Base-by-base conservation (phyloP, 2,888 invertebrate species). In the Stenchaetothrips biformis region DNA sequence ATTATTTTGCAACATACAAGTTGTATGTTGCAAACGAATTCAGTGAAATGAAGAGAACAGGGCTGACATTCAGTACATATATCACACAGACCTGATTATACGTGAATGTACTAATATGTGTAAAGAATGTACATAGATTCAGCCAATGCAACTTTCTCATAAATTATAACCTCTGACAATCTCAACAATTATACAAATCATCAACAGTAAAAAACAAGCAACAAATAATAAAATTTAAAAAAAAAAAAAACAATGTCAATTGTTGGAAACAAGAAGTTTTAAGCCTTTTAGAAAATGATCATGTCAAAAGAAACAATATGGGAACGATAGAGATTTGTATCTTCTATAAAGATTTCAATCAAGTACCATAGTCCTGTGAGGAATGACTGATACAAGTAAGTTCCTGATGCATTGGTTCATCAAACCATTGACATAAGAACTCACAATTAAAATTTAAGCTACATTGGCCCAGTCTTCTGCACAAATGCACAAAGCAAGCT, bases 151-250 rank as follows among this genome's bases (percentile, higher is more conserved):
- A 59, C 59, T 18, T 59, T 59, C 59, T 59, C 59, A 18, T 59
- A 18, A 16, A 59, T 6, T 59, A 13, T 59, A 13, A 13, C 0
- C 59, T 59, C 21, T 74, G 7, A 25, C 67, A 74, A 11, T 18
- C 67, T 74, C 25, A 74, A 74, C 67, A 74, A 74, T 74, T 25
- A 74, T 25, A 74, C 67, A 74, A 25, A 21, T 74, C 25, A 21
- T 74, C 25, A 74, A 74, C 67, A 74, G 21, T 74, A 74, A 21
- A 74, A 74, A n/a, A 21, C 67, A 74, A 74, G 67, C 25, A 74
- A 74, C 67, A 74, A 74, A 74, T 74, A 74, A 74, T 74, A 74
- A 74, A 74, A 21, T 74, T 74, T 25, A 74, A 21, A 74, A 6
- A 67, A 21, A 62, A 67, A 67, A 18, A 67, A 67, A 21, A 21